phyloP scores from a whole-genome alignment of 2,797 vertebrate genomes.

The Erethizon dorsatum region DNA sequence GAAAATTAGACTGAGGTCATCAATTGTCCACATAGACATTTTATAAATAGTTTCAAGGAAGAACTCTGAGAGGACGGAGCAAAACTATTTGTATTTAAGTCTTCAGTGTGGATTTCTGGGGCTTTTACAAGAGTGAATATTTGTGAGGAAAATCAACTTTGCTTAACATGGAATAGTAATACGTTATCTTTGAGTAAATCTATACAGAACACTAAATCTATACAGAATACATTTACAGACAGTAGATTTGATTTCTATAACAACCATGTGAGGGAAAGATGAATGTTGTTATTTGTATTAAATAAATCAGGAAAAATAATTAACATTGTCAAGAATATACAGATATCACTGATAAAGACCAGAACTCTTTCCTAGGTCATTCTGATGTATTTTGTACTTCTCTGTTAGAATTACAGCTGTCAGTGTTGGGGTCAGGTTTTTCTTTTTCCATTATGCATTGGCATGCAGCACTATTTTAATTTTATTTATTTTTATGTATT shows the following conservation, averaged over 20 bases:
- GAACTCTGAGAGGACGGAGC: neutral
- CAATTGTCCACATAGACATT: neutral
- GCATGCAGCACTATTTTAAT: neutral
- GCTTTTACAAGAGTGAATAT: conserved; percentile 30
- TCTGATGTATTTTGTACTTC: neutral
- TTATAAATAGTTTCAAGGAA: conserved; percentile 38
- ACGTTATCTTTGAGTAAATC: conserved; percentile 30
- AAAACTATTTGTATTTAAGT: conserved; percentile 22
- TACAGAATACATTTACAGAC: conserved; percentile 16
- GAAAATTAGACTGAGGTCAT: neutral
- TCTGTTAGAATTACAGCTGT: conserved; percentile 34
- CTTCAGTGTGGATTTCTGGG: conserved; percentile 17
- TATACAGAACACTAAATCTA: conserved; percentile 34
- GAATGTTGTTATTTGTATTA: neutral
- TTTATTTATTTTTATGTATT: neutral
- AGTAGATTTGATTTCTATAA: neutral
- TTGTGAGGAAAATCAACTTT: conserved; percentile 45
- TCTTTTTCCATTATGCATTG: neutral
- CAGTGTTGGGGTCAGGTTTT: neutral
- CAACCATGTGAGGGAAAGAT: neutral
- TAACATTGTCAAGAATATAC: conserved; percentile 33
- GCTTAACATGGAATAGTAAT: neutral
- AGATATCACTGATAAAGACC: conserved; percentile 8
- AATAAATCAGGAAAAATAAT: conserved; percentile 37
- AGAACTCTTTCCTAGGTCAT: neutral